phyloP scores from a whole-genome alignment of 2,113 vertebrate species.

The Microtus oregoni region DNA sequence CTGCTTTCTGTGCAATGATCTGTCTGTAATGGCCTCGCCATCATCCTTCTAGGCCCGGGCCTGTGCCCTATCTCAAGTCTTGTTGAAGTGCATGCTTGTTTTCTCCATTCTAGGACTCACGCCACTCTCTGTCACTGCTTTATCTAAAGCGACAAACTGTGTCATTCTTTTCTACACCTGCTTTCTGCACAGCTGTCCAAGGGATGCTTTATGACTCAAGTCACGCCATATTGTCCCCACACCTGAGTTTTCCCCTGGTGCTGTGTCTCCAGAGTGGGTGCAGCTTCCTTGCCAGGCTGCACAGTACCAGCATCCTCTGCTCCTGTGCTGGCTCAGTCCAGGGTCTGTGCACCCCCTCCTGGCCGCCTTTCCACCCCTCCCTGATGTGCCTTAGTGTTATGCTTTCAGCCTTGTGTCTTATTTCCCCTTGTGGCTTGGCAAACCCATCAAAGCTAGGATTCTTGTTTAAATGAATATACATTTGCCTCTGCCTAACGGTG shows the following conservation, averaged over 20 bases:
- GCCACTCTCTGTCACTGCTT: neutral
- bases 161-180: neutral
- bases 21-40: neutral
- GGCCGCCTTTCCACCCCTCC: neutral
- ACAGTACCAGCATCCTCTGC: too few relatives aligned
- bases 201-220: neutral
- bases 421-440: neutral
- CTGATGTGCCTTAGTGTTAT: accelerated
- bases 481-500: neutral
- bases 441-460: neutral
- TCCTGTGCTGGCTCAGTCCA: neutral
- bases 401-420: neutral
- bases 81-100: neutral
- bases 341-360: neutral
- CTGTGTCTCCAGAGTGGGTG: neutral
- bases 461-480: neutral
- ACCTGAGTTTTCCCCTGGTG: neutral
- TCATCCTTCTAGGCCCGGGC: neutral
- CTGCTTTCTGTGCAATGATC: neutral
- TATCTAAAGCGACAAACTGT: constrained; percentile 16
- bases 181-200: neutral
- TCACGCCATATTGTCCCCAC: neutral
- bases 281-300: neutral
- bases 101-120: neutral
- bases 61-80: neutral